Evolutionary conservation across 2,113 vertebrate species (phyloP), one percentile per base, ranked within the genome.

Genomic region (Choloepus hoffmanni): DNA sequence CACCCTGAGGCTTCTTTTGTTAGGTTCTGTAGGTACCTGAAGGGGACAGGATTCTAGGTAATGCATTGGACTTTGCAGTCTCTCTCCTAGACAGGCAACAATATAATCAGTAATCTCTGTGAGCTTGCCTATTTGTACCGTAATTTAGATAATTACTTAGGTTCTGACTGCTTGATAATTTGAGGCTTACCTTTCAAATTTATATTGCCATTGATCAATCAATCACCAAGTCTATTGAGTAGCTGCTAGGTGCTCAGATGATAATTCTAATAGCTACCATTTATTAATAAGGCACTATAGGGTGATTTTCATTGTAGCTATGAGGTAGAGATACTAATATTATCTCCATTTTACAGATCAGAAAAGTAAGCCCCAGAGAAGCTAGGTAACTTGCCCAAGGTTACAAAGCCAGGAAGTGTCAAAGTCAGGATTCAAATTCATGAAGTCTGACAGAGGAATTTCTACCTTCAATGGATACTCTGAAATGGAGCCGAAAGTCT

Each of bases 261-360:
- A n/a, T 43, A 63, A 88, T 76, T 90, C 85, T 83, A 58, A 73
- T 23, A 84, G 74, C 6, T 72, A 72, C 40, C 43, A 70, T 63
- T 90, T 63, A 36, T 7, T 68, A 30, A 88, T 33, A 2, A 43
- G 15, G 53, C 23, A 67, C 7, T 60, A 65, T 14, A 58, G 33
- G 36, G 45, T 77, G 81, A 72, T 3, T 50, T 28, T 79, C 15
- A 11, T 10, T 21, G 1, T 89, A 65, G 72, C 62, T 67, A 10
- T 70, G 79, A 72, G 16, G 43, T 16, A 78, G 45, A 9, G 24
- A 28, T 67, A 36, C 28, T 60, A 33, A 60, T 89, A 53, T 72
- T 70, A 98, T 14, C 23, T 94, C 23, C 24, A 63, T 79, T 79
- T 81, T 94, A 90, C 30, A 58, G 97, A 95, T 97, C 10, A n/a